These are phyloP conservation scores for Strigops habroptila DNA, from an alignment of 2,113 vertebrate genomes.

Conservation along the genomic window DNA sequence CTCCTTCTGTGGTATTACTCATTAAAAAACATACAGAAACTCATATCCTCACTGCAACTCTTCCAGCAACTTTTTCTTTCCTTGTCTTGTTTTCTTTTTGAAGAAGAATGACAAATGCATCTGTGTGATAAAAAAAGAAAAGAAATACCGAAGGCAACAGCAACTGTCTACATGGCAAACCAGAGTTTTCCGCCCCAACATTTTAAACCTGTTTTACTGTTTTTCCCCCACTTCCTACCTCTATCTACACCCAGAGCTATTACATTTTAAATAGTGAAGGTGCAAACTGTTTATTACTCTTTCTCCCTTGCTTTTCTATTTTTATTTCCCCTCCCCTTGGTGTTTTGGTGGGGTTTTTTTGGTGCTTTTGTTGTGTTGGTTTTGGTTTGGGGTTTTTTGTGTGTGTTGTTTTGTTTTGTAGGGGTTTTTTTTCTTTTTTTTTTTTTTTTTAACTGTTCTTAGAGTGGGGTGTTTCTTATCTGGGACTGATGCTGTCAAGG, in stretches of 20 bases:
- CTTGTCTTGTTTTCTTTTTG: background rate
- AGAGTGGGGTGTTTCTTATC: background rate
- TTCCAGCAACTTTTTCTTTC: slow-evolving; percentile 51
- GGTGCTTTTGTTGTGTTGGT: background rate
- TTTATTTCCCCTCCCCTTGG: background rate
- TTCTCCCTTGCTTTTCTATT: no score
- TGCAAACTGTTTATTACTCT: background rate
- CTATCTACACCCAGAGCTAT: background rate
- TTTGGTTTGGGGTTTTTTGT: background rate
- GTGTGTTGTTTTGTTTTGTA: background rate
- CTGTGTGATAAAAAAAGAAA: background rate
- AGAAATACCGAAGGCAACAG: background rate
- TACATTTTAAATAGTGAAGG: background rate
- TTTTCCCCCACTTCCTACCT: background rate
- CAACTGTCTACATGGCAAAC: background rate
- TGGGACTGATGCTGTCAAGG: background rate
- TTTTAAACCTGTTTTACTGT: background rate
- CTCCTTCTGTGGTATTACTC: slow-evolving; percentile 30
- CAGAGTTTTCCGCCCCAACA: background rate
- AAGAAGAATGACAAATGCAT: background rate
- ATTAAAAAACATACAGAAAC: slow-evolving; percentile 53
- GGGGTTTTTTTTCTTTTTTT: background rate
- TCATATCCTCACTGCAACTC: slow-evolving; percentile 47
- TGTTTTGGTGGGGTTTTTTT: background rate
- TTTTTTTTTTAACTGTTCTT: background rate